Evolutionary conservation across 35 echinoderm and acorn worm species (phyloP), one percentile per base, ranked within the genome.

Genomic region (Apostichopus parvimensis): DNA sequence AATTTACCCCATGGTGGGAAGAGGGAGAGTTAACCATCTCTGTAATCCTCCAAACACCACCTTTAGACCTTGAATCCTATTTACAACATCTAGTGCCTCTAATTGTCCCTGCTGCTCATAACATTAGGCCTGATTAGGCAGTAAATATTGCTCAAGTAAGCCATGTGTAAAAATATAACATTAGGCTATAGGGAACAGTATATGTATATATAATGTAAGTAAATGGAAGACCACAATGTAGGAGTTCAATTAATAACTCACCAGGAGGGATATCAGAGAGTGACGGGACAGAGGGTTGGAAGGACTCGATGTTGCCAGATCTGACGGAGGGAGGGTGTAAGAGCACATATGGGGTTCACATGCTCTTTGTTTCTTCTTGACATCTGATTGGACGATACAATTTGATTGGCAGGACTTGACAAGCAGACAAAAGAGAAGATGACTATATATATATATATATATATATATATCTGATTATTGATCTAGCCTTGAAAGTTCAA

Each of bases 261-360:
- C 81, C 81, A 20, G 81, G 81, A 21, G 81, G 81, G 81, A 15
- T 68, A 82, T 54, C 45, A 10, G 24, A 82, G 79, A 56, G 34
- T 82, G 52, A 82, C n/a, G 52, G 52, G 79, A 53, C 45, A 56
- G 79, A 82, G 55, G 45, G 53, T 56, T 11, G 64, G 64, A 59
- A 84, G 81, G 81, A 15, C 81, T 84, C 15, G 21, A 59, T 84
- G 55, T 84, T 84, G 57, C 54, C 57, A 84, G 55, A 56, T 58
- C 81, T 59, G 81, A 58, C 81, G 6, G 81, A 84, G 81, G 10
- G 56, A 56, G 80, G 71, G 71, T 75, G 17, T 75, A 75, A 18
- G 81, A 84, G 56, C 81, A 84, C 81, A 84, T 84, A 84, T 84
- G 81, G 81, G 81, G 81, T 84, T 84, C 81, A 84, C 81, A 84